Base-by-base conservation (phyloP, 2,797 vertebrate genomes). In the Lithobates sylvaticus region DNA sequence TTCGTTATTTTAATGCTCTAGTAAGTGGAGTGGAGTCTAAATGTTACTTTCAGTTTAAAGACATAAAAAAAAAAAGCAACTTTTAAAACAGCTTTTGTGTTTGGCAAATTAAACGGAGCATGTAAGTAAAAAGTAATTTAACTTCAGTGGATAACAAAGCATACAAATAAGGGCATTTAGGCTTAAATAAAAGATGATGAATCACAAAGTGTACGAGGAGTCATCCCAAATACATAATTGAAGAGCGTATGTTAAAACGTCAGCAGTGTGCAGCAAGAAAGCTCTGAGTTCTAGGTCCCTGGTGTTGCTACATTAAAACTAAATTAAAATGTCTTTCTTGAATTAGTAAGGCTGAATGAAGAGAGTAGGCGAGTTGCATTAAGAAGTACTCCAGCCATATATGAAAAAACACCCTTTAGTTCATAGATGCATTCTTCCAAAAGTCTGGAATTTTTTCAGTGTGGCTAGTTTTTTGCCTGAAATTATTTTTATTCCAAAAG, bases 161-260 rank as follows among this genome's bases (percentile, higher is more conserved):
- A 47, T 79, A 73, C 84, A 89, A 90, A 88, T 32, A 86, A 86
- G 84, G 84, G 80, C 88, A 89, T 89, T 89, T 75, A 86, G 76
- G 85, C 89, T 84, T 91, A 90, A 91, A 90, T 92, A 92, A 92
- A 91, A 91, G 82, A 91, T 91, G 87, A 90, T 86, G 86, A 89
- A 86, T 85, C 88, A 88, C 89, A 77, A 90, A 88, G 87, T 88
- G 61, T 89, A 91, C 88, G 79, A 84, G 68, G 47, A 71, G 83
- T 90, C 0, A 0, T 76, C 83, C 84, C 90, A 85, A 88, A 92
- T 91, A 88, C 76, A 90, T 93, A 88, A 92, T 92, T 92, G 85
- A 91, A 64, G 78, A 89, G n/a, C 86, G 76, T 86, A 89, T 70
- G 69, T 87, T 88, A 84, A 81, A 90, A 89, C 83, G 61, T 39